Evolutionary conservation across 2,113 vertebrate genomes (phyloP).

Genomic region (Sturnus vulgaris): DNA sequence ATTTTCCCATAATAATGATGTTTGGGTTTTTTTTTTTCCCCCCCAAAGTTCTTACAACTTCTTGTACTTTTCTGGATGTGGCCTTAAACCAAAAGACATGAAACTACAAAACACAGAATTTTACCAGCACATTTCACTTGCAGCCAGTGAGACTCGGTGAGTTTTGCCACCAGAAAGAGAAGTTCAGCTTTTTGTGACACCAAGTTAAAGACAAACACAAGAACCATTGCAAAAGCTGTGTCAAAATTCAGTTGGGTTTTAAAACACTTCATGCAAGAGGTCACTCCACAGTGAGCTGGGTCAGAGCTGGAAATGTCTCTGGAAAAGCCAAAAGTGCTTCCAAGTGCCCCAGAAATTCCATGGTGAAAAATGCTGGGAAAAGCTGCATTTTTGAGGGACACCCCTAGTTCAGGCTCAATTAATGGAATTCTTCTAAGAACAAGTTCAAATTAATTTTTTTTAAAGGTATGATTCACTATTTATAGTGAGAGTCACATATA

Average conservation of each 20-base stretch:
- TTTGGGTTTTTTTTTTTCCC: rapidly evolving
- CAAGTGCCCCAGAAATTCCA: background rate
- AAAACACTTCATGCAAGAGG: background rate
- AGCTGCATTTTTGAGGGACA: background rate
- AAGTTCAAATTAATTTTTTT: background rate
- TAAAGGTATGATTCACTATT: background rate
- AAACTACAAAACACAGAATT: background rate
- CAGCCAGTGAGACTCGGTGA: background rate
- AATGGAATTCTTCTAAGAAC: background rate
- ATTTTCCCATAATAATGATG: background rate
- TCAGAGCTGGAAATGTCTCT: background rate
- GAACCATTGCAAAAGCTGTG: background rate
- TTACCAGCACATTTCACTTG: rapidly evolving
- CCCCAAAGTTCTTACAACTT: background rate
- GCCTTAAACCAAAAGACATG: background rate
- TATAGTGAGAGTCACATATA: background rate
- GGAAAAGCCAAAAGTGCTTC: background rate
- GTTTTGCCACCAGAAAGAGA: background rate
- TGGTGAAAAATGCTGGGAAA: rapidly evolving
- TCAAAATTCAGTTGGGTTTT: background rate
- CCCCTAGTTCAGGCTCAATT: rapidly evolving
- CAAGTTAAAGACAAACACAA: background rate
- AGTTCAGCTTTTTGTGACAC: background rate
- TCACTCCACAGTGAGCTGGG: rapidly evolving
- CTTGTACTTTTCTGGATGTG: background rate